phyloP scores from a whole-genome alignment of 2,113 vertebrate genomes.

The Phaethon lepturus region DNA sequence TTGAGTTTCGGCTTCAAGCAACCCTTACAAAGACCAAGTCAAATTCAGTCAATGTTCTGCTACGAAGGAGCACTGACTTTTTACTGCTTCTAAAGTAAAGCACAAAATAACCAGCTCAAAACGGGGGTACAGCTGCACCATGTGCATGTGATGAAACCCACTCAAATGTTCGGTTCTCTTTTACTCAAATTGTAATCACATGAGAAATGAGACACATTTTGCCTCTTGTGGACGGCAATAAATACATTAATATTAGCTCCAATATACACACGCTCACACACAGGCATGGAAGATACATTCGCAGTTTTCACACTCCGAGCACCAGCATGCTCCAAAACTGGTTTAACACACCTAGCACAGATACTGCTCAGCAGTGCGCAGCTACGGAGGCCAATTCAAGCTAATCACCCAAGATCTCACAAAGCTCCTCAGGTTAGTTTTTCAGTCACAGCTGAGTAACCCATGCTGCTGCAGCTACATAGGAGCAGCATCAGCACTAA shows the following conservation, averaged over 20 bases:
- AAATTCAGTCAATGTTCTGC: not conserved
- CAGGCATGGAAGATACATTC: not conserved
- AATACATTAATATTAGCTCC: not conserved
- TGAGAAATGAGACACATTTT: not conserved
- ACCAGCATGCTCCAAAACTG: not conserved
- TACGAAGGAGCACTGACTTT: not conserved
- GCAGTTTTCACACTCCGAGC: not conserved
- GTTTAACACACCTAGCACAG: not conserved
- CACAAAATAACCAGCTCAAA: not conserved
- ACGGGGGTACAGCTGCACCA: not conserved
- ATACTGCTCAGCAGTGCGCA: not conserved
- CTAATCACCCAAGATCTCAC: not conserved
- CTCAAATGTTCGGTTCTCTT: not conserved
- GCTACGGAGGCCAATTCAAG: not conserved
- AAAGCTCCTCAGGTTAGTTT: not conserved
- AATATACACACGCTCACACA: too few relatives aligned
- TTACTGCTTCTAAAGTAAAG: not conserved
- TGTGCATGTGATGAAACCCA: rapidly evolving
- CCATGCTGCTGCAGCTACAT: not conserved
- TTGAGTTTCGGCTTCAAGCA: not conserved
- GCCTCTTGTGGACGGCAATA: not conserved
- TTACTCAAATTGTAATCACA: not conserved
- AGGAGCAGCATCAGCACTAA: not conserved
- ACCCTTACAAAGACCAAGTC: not conserved
- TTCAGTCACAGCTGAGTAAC: not conserved